Evolutionary conservation across 2,113 vertebrate species (phyloP), one percentile per base, ranked within the genome.

Genomic region (Gymnogyps californianus): DNA sequence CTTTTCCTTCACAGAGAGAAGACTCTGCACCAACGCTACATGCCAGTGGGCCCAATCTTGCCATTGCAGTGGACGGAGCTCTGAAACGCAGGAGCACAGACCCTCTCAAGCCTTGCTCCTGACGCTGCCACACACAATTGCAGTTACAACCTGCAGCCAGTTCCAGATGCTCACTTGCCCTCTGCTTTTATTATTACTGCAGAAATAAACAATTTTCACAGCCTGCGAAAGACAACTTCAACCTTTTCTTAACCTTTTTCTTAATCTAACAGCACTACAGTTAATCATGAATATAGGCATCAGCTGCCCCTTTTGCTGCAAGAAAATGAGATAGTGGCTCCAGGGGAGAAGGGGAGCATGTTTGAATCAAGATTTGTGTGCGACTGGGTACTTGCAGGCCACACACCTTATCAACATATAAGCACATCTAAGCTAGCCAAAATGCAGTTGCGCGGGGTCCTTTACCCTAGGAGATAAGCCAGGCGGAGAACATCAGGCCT

Each of bases 71-170:
- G 13, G 59, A 6, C 8, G 0, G 54, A 32, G 31, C 59, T 47
- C 46, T 9, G 74, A 32, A 42, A 34, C 1, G 1, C 10, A 25
- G 36, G 10, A 21, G 28, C 52, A 87, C 14, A 28, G 42, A 36
- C 8, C 10, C 28, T 52, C 11, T 5, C 51, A 3, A 15, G 18
- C 51, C 65, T 13, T 13, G 36, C 4, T 55, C 42, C 66, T 24
- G 26, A 32, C 0, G 3, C 55, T 57, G 36, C 32, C 0, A 0
- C 2, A 2, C 4, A 2, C 28, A 70, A 29, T 0, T 4, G 4
- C 25, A 9, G n/a, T 55, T 42, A 62, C 38, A 69, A 8, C 42
- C 66, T 3, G 15, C 3, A 3, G 36, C 28, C 67, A 36, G 29
- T 19, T 31, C 74, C 61, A 70, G n/a, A 46, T 9, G 15, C 12